Evolutionary conservation across 2,888 invertebrate genomes (phyloP), one percentile per base, ranked within the genome.

Genomic region (Isoperla grammatica): DNA sequence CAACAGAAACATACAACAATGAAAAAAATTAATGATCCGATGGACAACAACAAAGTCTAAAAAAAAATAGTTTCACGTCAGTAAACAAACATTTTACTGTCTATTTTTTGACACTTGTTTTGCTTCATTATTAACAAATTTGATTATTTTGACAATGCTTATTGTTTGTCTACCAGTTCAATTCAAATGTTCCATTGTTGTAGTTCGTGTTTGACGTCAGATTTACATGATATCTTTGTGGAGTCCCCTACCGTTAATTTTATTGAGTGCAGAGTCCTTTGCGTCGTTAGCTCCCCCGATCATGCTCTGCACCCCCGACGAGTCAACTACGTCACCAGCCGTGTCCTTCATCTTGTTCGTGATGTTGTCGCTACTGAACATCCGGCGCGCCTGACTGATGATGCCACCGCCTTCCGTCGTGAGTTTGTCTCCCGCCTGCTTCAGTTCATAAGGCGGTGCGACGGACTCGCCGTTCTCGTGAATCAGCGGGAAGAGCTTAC

Each of bases 341-440:
- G 50, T 15, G 12, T 50, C 50, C 35, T 50, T 50, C 35, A 37
- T 12, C 40, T 53, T 53, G 8, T 17, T 37, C 20, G 53, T 37
- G 19, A 53, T 9, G 20, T 39, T 53, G 39, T 53, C 53, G 11
- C 15, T 9, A n/a, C 53, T 53, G 53, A 53, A 53, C 53, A 53
- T 53, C 39, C 39, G 2, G 17, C 20, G 35, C 11, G 53, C 53
- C 15, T 35, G 35, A 11, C 53, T 37, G 20, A 53, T 37, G 37
- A 53, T 15, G 1, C 53, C 53, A 11, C 37, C 37, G 39, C 53
- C 53, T n/a, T 53, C 53, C n/a, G 15, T 9, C 2, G 53, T 53
- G 20, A 53, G 15, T 19, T 37, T 53, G 53, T 53, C 53, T 17
- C 53, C 20, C 37, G 53, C 53, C 39, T 53, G 53, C 20, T 53